Evolutionary conservation across 2,888 invertebrate genomes (phyloP).

Genomic region (Steromphala cineraria): DNA sequence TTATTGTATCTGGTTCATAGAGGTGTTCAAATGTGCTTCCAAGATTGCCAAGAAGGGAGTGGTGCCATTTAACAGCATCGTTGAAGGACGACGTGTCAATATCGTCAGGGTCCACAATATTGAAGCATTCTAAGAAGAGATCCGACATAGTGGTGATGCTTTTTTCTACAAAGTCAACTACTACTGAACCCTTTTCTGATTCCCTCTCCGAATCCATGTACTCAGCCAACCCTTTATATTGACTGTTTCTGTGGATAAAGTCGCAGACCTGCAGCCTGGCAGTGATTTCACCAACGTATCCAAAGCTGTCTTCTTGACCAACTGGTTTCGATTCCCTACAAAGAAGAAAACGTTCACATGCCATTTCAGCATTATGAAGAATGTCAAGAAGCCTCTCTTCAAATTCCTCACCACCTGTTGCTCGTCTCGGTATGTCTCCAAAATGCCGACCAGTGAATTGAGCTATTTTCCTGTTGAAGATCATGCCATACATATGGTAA

Average conservation of each 20-base stretch:
- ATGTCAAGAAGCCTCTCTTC: constrained; percentile 9
- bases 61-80: constrained; percentile 30
- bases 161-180: constrained; percentile 26
- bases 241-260: constrained; percentile 22
- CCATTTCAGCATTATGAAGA: constrained; percentile 20
- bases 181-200: background rate
- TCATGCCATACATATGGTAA: constrained; percentile 48
- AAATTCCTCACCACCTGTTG: background rate
- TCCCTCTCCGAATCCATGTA: constrained; percentile 16
- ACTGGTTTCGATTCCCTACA: constrained; percentile 30
- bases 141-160: constrained; percentile 31
- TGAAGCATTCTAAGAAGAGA: constrained; percentile 40
- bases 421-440: constrained; percentile 18
- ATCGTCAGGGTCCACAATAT: constrained; percentile 29
- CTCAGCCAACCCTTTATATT: background rate
- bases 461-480: constrained; percentile 27
- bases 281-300: constrained; percentile 35
- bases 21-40: constrained; percentile 8
- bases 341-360: constrained; percentile 32
- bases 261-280: constrained; percentile 36
- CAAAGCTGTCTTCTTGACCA: constrained; percentile 30
- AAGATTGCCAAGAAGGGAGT: constrained; percentile 32
- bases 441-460: constrained; percentile 27
- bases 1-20: constrained; percentile 21
- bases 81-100: constrained; percentile 20